These are phyloP conservation scores for Rhinophrynus dorsalis DNA, from an alignment of 2,797 vertebrate species.

Conservation along the genomic window DNA sequence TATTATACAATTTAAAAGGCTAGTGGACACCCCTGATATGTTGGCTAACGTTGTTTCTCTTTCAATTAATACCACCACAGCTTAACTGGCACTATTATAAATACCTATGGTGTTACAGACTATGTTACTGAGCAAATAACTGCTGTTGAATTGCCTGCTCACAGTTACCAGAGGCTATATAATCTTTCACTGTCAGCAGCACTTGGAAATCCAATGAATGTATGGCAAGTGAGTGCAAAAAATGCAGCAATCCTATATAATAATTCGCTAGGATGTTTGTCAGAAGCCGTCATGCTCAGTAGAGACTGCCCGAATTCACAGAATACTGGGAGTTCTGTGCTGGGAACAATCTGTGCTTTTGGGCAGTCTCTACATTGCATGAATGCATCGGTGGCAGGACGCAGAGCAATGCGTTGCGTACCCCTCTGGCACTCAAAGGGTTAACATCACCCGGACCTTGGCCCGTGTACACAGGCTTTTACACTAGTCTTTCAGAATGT, in stretches of 20 bases:
- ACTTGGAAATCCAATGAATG: constrained; percentile 43
- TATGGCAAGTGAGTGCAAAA: constrained; percentile 25
- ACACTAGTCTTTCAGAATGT: no score
- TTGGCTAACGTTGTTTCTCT: constrained; percentile 41
- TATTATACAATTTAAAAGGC: constrained; percentile 46
- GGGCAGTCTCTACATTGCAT: no score
- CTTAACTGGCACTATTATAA: constrained; percentile 45
- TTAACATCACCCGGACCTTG: no score
- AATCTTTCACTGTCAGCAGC: constrained; percentile 41
- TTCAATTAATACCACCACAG: constrained; percentile 46
- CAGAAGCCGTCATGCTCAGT: no score
- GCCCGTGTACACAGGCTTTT: no score
- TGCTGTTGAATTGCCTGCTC: constrained; percentile 38
- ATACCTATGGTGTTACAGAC: constrained; percentile 41
- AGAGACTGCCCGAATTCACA: no score
- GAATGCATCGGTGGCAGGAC: no score
- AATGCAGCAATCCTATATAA: constrained; percentile 19
- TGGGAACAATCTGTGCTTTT: no score
- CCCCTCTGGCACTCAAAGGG: no score
- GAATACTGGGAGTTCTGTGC: no score
- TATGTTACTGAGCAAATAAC: constrained; percentile 43
- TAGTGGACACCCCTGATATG: constrained; percentile 47
- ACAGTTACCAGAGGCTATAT: constrained; percentile 41
- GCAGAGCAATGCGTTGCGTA: no score
- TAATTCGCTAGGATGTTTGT: no score